Evolutionary conservation across 2,797 vertebrate genomes (phyloP).

Genomic region (Garrulus glandarius): DNA sequence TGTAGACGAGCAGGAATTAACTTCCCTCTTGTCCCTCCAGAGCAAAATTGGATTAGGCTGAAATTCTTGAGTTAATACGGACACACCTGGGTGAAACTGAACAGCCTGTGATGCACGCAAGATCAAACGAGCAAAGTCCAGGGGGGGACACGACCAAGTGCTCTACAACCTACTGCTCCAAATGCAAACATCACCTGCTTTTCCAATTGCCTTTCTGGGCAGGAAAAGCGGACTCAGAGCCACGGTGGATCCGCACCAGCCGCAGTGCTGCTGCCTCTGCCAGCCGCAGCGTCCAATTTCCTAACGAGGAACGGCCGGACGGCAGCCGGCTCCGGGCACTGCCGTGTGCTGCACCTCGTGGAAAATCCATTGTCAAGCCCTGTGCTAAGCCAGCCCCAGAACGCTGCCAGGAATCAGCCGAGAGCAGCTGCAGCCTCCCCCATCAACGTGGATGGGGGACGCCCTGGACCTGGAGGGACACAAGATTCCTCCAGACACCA

Average conservation of each 20-base stretch:
- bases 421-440: background rate
- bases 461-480: background rate
- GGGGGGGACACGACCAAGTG: background rate
- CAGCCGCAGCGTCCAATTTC: background rate
- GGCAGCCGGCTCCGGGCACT: background rate
- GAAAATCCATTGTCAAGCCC: constrained; percentile 1
- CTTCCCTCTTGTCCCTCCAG: background rate
- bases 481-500: background rate
- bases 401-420: background rate
- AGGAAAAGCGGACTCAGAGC: rapidly evolving
- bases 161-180: background rate
- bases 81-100: background rate
- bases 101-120: rapidly evolving
- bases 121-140: background rate
- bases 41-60: background rate
- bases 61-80: background rate
- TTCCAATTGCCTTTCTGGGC: background rate
- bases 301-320: rapidly evolving
- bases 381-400: background rate
- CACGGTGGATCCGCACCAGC: background rate
- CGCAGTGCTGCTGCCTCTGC: background rate
- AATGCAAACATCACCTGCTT: rapidly evolving
- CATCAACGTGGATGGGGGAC: background rate
- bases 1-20: background rate
- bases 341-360: background rate